phyloP scores from a whole-genome alignment of 2,888 invertebrate genomes.

The Cataglyphis livida region DNA sequence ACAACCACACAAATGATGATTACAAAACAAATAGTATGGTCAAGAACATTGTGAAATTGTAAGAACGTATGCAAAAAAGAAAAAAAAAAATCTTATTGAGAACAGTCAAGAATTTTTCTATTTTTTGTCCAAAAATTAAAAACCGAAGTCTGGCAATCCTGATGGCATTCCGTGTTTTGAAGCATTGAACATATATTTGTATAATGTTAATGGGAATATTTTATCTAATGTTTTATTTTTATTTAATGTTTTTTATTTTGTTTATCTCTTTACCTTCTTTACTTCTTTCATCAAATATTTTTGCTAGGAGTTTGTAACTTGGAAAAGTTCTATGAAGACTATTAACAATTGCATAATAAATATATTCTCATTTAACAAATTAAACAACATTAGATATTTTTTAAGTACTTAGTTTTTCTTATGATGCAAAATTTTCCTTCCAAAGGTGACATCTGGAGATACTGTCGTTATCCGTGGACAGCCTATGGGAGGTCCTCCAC shows the following conservation, averaged over 20 bases:
- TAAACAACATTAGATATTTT: not conserved
- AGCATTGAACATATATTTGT: not conserved
- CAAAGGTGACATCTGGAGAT: slow-evolving; percentile 98
- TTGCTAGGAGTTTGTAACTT: not conserved
- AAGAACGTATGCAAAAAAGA: not conserved
- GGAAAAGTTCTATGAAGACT: slow-evolving; percentile 28
- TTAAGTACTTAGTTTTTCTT: not conserved
- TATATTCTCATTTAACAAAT: not conserved
- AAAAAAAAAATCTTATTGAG: not conserved
- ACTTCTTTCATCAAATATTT: not conserved
- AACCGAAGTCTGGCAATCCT: not conserved
- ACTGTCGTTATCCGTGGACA: slow-evolving; percentile 96
- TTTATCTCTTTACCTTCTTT: not conserved
- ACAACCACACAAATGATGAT: not conserved
- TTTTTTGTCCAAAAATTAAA: not conserved
- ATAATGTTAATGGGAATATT: not conserved
- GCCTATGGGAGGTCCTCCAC: slow-evolving; percentile 94
- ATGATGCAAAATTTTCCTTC: slow-evolving; percentile 58
- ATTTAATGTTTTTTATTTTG: not conserved
- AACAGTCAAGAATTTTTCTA: not conserved
- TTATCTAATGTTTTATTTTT: not conserved
- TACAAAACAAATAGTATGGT: not conserved
- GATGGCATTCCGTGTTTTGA: not conserved
- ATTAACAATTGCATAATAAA: slow-evolving; percentile 5
- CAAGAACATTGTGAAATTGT: not conserved